phyloP scores from a whole-genome alignment of 2,113 vertebrate species.

The Bambusicola thoracicus region DNA sequence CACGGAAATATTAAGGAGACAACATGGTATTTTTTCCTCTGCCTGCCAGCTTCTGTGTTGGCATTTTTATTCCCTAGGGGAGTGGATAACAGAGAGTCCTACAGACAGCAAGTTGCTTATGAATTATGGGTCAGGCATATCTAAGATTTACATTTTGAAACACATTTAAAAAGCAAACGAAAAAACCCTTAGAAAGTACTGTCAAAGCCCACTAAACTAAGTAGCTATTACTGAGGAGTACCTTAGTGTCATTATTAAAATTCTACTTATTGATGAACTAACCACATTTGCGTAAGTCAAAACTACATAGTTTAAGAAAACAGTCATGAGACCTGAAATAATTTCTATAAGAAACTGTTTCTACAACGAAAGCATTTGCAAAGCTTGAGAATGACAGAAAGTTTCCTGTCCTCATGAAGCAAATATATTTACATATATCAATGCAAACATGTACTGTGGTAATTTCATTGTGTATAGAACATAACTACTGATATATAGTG shows the following conservation, averaged over 20 bases:
- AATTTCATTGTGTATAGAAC: slow-evolving; percentile 46
- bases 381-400: background rate
- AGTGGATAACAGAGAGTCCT: background rate
- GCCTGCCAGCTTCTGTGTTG: background rate
- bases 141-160: background rate
- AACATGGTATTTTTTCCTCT: background rate
- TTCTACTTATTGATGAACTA: background rate
- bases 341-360: background rate
- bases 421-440: background rate
- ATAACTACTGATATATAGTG: slow-evolving; percentile 48
- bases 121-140: background rate
- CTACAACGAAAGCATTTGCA: background rate
- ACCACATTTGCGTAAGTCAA: background rate
- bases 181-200: background rate
- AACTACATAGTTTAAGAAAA: background rate
- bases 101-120: background rate
- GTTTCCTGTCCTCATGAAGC: background rate
- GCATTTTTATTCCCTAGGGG: background rate
- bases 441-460: slow-evolving; percentile 18
- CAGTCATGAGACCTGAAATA: background rate
- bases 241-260: background rate
- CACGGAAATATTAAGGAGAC: background rate
- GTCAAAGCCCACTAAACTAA: background rate
- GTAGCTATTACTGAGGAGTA: background rate
- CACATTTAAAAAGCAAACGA: background rate